These are phyloP conservation scores for Lepidocyrtoides sp. DNA, from an alignment of 2,888 invertebrate genomes.

Conservation along the genomic window DNA sequence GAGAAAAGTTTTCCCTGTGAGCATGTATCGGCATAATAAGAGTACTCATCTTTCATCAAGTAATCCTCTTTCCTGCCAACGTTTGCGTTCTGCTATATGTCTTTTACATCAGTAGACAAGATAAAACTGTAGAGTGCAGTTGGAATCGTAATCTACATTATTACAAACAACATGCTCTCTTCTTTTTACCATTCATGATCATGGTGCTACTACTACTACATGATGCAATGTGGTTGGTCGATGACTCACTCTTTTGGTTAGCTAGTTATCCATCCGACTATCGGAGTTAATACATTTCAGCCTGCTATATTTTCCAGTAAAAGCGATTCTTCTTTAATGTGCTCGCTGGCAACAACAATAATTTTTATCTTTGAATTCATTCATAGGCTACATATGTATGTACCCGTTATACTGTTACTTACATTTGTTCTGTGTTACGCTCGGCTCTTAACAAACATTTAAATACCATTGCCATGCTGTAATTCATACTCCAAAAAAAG, in stretches of 20 bases:
- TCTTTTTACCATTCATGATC: background rate
- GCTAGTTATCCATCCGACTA: background rate
- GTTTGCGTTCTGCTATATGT: background rate
- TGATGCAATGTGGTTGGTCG: slow-evolving; percentile 41
- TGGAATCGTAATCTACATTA: slow-evolving; percentile 48
- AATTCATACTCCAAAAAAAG: too few relatives aligned
- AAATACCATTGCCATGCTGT: too few relatives aligned
- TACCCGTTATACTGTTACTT: too few relatives aligned
- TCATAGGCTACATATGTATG: too few relatives aligned
- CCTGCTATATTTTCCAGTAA: background rate
- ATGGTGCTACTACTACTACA: background rate
- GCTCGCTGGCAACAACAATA: background rate
- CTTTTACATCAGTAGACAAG: background rate
- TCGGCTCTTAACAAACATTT: too few relatives aligned
- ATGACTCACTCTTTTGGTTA: slow-evolving; percentile 36
- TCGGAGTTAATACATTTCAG: background rate
- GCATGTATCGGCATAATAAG: slow-evolving; percentile 70
- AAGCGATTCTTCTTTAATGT: background rate
- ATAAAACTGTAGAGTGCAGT: slow-evolving; percentile 57
- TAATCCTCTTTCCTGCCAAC: slow-evolving; percentile 50
- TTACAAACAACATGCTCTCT: slow-evolving; percentile 37
- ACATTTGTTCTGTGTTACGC: too few relatives aligned
- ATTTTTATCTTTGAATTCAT: background rate
- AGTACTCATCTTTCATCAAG: slow-evolving; percentile 72
- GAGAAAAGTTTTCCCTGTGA: slow-evolving; percentile 71